phyloP scores from a whole-genome alignment of 2,797 vertebrate genomes.

The Spinus pinus region DNA sequence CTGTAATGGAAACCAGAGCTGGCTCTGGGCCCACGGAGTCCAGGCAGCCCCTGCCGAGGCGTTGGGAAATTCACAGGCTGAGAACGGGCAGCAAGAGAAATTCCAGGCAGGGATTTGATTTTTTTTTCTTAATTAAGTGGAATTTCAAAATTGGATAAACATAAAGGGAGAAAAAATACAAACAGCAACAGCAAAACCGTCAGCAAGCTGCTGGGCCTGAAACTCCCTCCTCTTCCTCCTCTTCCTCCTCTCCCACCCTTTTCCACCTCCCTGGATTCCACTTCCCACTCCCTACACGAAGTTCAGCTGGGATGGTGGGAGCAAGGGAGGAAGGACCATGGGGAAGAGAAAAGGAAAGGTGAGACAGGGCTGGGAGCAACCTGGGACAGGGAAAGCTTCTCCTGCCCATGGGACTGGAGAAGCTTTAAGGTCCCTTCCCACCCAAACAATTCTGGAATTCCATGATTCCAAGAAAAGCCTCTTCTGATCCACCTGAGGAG shows the following conservation, averaged over 20 bases:
- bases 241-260: neutral
- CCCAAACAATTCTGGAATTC: neutral
- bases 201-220: neutral
- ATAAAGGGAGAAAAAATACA: constrained; percentile 71
- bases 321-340: neutral
- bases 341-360: neutral
- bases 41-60: constrained; percentile 70
- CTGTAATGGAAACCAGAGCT: constrained; percentile 83
- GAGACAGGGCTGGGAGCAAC: neutral
- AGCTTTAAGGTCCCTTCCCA: neutral
- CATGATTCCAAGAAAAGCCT: neutral
- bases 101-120: constrained; percentile 64
- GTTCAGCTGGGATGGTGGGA: neutral
- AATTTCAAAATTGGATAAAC: constrained; percentile 67
- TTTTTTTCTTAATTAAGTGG: constrained; percentile 17
- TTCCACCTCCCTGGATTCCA: neutral
- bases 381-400: neutral
- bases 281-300: neutral
- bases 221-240: neutral
- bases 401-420: neutral
- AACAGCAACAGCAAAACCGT: neutral
- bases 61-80: constrained; percentile 68
- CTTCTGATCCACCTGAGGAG: accelerated
- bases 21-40: constrained; percentile 74
- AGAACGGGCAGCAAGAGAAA: constrained; percentile 74